Percentiles rank a stretch among this genome's conserved stretches.
Evolutionary conservation across 2,113 vertebrate species (phyloP).

Genomic region (Arothron firmamentum): DNA sequence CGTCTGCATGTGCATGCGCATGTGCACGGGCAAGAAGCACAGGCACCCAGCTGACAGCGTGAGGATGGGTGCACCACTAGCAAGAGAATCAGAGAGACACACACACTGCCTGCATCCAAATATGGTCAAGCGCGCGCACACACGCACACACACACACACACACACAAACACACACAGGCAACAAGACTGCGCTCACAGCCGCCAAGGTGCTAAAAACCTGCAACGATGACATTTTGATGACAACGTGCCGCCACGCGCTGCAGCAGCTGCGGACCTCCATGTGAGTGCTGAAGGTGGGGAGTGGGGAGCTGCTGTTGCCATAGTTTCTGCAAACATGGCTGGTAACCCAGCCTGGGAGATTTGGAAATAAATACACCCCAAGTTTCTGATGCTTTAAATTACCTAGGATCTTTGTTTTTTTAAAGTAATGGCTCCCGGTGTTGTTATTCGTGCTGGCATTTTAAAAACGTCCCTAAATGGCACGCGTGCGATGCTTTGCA

Average conservation of each 20-base stretch:
- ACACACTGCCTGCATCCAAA: constrained; percentile 16
- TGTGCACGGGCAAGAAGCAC: constrained; percentile 2
- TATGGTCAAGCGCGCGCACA: constrained; percentile 3
- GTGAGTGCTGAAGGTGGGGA: constrained; percentile 50
- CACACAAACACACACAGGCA: constrained; percentile 29
- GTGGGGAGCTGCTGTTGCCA: constrained; percentile 60
- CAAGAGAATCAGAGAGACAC: constrained; percentile 42
- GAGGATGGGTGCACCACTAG: not conserved
- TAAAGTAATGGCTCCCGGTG: too few species aligned
- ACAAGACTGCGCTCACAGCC: constrained; percentile 55
- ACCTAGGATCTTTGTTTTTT: too few species aligned
- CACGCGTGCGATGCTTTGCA: too few species aligned
- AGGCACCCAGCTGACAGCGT: constrained; percentile 2
- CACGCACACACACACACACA: constrained; percentile 18
- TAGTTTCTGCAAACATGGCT: constrained; percentile 55
- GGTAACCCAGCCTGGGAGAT: not conserved
- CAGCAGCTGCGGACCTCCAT: constrained; percentile 70
- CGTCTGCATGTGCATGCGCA: constrained; percentile 11
- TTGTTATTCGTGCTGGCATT: too few species aligned
- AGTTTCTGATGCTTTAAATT: too few species aligned
- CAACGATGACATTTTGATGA: constrained; percentile 73
- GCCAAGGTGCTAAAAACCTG: constrained; percentile 50
- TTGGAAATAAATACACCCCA: too few species aligned
- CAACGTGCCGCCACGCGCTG: constrained; percentile 73
- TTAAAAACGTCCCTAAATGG: too few species aligned